Evolutionary conservation across 1,140 invertebrate genomes (phyloP), one percentile per base, ranked within the genome.

Genomic region (Dufourea novaeangliae): DNA sequence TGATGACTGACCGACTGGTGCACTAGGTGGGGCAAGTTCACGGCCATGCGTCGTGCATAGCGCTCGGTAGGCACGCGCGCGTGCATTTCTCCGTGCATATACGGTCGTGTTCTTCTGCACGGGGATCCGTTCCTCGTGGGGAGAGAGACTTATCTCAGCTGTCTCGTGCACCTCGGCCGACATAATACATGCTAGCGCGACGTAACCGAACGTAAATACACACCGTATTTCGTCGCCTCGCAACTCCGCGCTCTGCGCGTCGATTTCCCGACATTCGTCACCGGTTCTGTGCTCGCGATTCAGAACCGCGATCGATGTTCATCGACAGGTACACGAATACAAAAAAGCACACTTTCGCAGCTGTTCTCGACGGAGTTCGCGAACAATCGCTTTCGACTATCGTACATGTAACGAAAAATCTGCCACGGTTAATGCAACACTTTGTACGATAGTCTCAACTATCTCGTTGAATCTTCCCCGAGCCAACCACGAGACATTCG

Each of bases 11-110:
- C 86, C 85, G 82, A 83, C 80, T 86, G 76, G 86, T 77, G 85
- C 85, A 82, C 84, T 81, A 83, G 87, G 87, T 86, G 83, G 88
- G 88, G 87, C 88, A 89, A 89, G 88, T 89, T 89, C 88, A 89
- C 81, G 88, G 88, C 84, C 88, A 84, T 74, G 83, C 72, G 76
- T 87, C 78, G 71, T 83, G 71, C 54, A 84, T 80, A 84, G 82
- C 64, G 71, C 70, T 83, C 41, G 80, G 75, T 69, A 70, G 74
- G 81, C 75, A 82, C 81, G 75, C 80, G 82, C 64, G 62, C 64
- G 70, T 83, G 75, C 75, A 77, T 83, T 83, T 79, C 80, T 82
- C 64, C 76, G 82, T 69, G 75, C 52, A 70, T 77, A 70, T 69
- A 76, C 73, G 73, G 66, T 54, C 66, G 64, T 76, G 64, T 69